Evolutionary conservation across 1,140 invertebrate genomes (phyloP).

Genomic region (Pteromalus puparum): DNA sequence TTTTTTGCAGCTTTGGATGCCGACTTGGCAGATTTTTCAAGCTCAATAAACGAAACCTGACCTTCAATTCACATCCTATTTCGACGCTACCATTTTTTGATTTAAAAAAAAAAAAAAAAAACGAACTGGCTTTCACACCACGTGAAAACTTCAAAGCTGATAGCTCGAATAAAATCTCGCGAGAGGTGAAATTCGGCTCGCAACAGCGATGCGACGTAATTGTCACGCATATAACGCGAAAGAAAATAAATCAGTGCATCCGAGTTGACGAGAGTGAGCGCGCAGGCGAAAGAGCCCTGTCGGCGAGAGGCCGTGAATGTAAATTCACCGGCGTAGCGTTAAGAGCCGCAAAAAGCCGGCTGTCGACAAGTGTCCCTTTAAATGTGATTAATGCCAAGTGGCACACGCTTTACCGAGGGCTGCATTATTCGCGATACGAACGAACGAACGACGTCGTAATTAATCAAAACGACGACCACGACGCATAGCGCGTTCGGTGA

Average conservation of each 20-base stretch:
- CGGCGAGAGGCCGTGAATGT: not conserved
- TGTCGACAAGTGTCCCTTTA: not conserved
- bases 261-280: not conserved
- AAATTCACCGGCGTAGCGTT: not conserved
- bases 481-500: not conserved
- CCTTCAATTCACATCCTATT: too few relatives aligned
- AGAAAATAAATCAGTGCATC: not conserved
- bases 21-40: too few relatives aligned
- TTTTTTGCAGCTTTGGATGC: too few relatives aligned
- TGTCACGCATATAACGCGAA: not conserved
- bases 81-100: too few relatives aligned
- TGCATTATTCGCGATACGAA: not conserved
- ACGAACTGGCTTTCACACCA: too few relatives aligned
- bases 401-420: not conserved
- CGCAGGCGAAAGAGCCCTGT: not conserved
- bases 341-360: not conserved
- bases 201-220: not conserved
- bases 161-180: not conserved
- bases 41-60: too few relatives aligned
- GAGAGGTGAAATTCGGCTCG: not conserved
- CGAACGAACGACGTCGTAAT: not conserved
- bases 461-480: slow-evolving; percentile 9
- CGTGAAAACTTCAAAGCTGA: not conserved
- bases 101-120: too few relatives aligned
- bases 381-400: not conserved